Conservation (phyloP, 2,888 invertebrate genomes). For the Tricholauxania praeusta region DNA sequence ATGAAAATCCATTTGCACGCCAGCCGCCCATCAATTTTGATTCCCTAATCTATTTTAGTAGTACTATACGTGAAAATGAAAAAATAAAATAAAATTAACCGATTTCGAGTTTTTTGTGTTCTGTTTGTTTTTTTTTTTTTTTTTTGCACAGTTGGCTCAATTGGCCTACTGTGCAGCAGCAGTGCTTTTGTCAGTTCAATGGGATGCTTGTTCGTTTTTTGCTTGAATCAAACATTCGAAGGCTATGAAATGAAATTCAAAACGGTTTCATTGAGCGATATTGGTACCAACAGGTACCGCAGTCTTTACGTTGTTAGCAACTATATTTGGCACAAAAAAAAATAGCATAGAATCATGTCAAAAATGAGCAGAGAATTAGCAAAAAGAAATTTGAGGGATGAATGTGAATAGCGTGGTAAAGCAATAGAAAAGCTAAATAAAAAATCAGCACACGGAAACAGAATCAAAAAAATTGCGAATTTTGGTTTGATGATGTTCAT, state of each 20-base stretch:
- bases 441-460: no score
- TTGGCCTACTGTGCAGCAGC: slow-evolving; percentile 12
- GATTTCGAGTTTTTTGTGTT: not conserved
- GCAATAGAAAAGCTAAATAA: no score
- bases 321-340: no score
- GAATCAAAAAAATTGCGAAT: no score
- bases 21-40: slow-evolving; percentile 26
- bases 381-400: no score
- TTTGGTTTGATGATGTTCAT: no score
- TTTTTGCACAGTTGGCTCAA: slow-evolving; percentile 18
- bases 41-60: slow-evolving; percentile 6
- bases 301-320: slow-evolving; percentile 39
- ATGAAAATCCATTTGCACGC: slow-evolving; percentile 6
- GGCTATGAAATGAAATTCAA: slow-evolving; percentile 24
- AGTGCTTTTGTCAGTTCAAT: slow-evolving; percentile 15
- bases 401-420: no score
- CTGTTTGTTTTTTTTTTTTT: no score
- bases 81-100: not conserved
- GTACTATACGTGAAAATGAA: not conserved
- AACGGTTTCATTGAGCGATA: slow-evolving; percentile 32
- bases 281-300: slow-evolving; percentile 44
- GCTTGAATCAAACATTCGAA: slow-evolving; percentile 28
- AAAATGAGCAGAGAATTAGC: no score
- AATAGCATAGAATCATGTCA: no score
- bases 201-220: slow-evolving; percentile 13